phyloP scores from a whole-genome alignment of 2,888 invertebrate species.

The Nephrocerus scutellatus region DNA sequence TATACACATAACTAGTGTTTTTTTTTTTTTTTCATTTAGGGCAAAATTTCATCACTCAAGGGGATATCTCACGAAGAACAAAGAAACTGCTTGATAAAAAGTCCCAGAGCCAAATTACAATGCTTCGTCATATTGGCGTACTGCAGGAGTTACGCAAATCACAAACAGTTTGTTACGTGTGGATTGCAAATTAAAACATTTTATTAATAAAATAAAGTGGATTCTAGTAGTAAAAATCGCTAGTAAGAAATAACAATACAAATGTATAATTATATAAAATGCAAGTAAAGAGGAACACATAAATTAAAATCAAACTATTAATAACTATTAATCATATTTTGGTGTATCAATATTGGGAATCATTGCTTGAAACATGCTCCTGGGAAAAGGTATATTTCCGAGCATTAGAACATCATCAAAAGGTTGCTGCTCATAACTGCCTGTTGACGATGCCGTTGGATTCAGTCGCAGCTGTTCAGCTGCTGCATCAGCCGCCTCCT shows the following conservation, averaged over 20 bases:
- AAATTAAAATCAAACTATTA: slow-evolving; percentile 5
- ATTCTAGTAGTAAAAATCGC: background rate
- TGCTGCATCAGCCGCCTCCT: slow-evolving; percentile 39
- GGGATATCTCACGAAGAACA: slow-evolving; percentile 31
- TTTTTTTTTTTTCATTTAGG: slow-evolving; percentile 20
- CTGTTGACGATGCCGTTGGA: slow-evolving; percentile 2
- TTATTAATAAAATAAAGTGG: background rate
- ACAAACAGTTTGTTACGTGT: slow-evolving; percentile 33
- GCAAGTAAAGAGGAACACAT: slow-evolving; percentile 1
- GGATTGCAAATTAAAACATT: slow-evolving; percentile 22
- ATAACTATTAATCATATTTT: slow-evolving; percentile 7
- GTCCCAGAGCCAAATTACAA: slow-evolving; percentile 28
- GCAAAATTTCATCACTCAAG: slow-evolving; percentile 33
- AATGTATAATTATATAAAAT: background rate
- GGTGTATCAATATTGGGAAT: slow-evolving; percentile 28
- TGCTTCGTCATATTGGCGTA: slow-evolving; percentile 33
- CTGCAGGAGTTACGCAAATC: slow-evolving; percentile 31
- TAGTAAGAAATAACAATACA: background rate
- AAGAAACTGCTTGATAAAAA: slow-evolving; percentile 35
- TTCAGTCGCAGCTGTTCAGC: slow-evolving; percentile 20
- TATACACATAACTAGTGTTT: slow-evolving; percentile 4
- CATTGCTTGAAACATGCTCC: slow-evolving; percentile 33
- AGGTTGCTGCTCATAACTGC: slow-evolving; percentile 6
- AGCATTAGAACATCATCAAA: slow-evolving; percentile 28
- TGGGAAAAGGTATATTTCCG: slow-evolving; percentile 33